These are phyloP conservation scores for Megaleporinus macrocephalus DNA, from an alignment of 2,113 vertebrate genomes.

Conservation along the genomic window DNA sequence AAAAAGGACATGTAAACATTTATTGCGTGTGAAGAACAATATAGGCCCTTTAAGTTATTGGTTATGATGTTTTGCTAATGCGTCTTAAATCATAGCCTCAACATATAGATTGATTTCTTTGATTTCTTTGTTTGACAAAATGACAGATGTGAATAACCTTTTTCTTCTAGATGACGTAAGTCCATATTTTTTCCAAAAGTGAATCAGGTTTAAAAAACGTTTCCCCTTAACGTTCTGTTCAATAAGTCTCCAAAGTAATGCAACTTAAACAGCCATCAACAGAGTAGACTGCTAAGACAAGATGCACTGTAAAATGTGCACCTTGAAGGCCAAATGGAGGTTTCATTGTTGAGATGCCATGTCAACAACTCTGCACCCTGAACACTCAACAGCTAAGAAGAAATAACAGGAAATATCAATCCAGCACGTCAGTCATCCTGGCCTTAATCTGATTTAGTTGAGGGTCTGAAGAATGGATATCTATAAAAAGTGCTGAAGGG, in stretches of 20 bases:
- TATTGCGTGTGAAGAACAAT: no score
- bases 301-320: conserved; percentile 13
- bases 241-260: neutral
- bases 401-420: conserved; percentile 6
- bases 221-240: no score
- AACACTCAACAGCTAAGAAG: conserved; percentile 18
- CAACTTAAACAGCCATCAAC: conserved; percentile 7
- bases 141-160: no score
- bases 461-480: neutral
- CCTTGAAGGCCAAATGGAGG: neutral
- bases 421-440: neutral
- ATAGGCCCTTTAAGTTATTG: no score
- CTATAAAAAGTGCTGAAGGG: conserved; percentile 3
- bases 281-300: conserved; percentile 14
- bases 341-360: conserved; percentile 26
- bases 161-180: no score
- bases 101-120: no score
- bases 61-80: no score
- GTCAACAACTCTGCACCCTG: conserved; percentile 45
- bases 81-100: no score
- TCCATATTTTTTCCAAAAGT: no score
- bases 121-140: no score
- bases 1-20: no score
- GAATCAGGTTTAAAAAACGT: no score
- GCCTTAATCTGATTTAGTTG: neutral